phyloP scores from a whole-genome alignment of 2,888 invertebrate species.

The Andrena praecox region DNA sequence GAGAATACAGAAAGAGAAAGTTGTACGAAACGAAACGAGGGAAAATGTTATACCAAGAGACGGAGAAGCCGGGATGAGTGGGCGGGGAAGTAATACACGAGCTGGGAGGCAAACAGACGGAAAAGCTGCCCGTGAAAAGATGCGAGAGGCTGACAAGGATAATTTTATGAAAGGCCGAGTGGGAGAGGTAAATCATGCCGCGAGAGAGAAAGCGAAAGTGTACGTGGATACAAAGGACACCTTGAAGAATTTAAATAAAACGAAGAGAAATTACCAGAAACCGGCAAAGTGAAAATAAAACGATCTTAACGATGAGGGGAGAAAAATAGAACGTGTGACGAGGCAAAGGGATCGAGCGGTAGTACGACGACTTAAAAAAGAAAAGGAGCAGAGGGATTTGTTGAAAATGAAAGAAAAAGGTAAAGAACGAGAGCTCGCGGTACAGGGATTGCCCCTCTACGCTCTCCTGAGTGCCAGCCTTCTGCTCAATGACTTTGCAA shows the following conservation, averaged over 20 bases:
- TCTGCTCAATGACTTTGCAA: conserved; percentile 36
- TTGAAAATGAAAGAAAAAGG: background rate
- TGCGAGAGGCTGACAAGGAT: conserved; percentile 3
- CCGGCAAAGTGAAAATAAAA: background rate
- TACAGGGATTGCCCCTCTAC: conserved; percentile 2
- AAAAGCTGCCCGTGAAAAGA: conserved; percentile 2
- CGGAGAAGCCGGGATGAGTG: background rate
- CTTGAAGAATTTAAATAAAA: background rate
- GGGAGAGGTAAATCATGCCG: conserved; percentile 10
- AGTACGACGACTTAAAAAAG: background rate
- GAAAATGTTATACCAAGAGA: background rate
- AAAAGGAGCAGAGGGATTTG: background rate
- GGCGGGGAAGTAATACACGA: background rate
- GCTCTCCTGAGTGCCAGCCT: conserved; percentile 22
- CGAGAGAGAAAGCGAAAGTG: conserved; percentile 5
- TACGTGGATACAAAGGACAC: background rate
- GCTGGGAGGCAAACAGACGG: background rate
- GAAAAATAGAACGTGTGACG: background rate
- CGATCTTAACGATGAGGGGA: background rate
- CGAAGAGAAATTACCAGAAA: background rate
- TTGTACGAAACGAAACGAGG: conserved; percentile 14
- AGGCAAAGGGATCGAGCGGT: background rate
- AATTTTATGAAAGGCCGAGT: conserved; percentile 12
- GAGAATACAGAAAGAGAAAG: conserved; percentile 37
- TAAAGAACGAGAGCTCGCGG: background rate